Evolutionary conservation across 64 coral and sea anemone genomes (phyloP).

Genomic region (Pocillopora verrucosa): DNA sequence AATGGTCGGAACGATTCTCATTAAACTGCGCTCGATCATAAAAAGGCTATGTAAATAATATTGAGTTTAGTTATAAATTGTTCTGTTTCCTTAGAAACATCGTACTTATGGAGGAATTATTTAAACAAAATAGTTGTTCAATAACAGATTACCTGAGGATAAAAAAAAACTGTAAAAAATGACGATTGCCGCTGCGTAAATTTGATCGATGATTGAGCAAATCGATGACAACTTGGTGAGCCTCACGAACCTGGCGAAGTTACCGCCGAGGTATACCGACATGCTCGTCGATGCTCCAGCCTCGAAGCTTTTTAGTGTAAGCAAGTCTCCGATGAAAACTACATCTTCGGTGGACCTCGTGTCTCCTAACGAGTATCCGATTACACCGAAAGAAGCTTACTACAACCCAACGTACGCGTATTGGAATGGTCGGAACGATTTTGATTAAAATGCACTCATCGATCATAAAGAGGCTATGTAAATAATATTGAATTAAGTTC

Average conservation of each 20-base stretch:
- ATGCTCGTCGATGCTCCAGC: constrained; percentile 1
- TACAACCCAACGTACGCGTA: constrained; percentile 25
- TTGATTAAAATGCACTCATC: background rate
- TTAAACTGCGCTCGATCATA: background rate
- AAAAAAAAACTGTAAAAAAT: too few relatives aligned
- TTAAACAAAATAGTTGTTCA: too few relatives aligned
- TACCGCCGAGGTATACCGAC: constrained; percentile 3
- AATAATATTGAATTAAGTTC: background rate
- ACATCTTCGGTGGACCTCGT: background rate
- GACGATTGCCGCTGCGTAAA: too few relatives aligned
- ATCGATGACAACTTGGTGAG: background rate
- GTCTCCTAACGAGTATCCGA: background rate
- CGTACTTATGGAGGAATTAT: too few relatives aligned
- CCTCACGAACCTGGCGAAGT: constrained; percentile 7
- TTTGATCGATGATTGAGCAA: background rate
- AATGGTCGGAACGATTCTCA: background rate
- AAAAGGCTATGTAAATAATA: background rate
- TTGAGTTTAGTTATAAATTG: background rate
- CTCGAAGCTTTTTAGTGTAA: constrained; percentile 1
- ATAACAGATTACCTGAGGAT: too few relatives aligned
- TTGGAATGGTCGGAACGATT: background rate
- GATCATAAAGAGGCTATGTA: background rate
- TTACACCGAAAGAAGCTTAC: constrained; percentile 25
- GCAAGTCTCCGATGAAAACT: background rate
- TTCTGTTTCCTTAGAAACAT: too few relatives aligned